Base-by-base conservation (phyloP, 2,797 vertebrate genomes). In the Gymnothorax reevesii region DNA sequence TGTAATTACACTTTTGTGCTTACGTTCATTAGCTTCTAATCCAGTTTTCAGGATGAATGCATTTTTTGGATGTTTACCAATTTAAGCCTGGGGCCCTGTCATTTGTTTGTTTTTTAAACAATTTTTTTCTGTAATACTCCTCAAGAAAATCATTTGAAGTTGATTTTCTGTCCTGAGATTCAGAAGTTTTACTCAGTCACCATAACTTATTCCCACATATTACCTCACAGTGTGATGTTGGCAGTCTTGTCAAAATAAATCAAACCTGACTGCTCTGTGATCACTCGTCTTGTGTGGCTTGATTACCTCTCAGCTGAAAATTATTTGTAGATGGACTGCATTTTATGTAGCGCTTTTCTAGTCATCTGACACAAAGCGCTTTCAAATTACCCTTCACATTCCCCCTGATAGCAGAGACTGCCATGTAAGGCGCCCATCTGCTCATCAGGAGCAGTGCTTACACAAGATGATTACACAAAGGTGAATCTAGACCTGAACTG, bases 91-190 rank as follows among this genome's bases (percentile, higher is more conserved):
- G 22, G 8, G 7, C n/a, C 22, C 25, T 66, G 22, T n/a, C 4
- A n/a, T 64, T 22, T 64, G 20, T 69, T 69, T 69, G 64, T n/a
- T 69, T 69, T 69, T 69, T 25, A 69, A 69, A 69, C n/a, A 59
- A 25, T 8, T 69, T n/a, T 2, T 69, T 64, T 64, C n/a, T 22
- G 62, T 17, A 69, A 69, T 69, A 7, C 13, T n/a, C 64, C 64
- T 69, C 22, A 69, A n/a, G 64, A 69, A n/a, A 69, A 69, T 69
- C n/a, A n/a, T 25, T 69, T 69, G n/a, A n/a, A 69, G n/a, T 69
- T 69, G 64, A 69, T 25, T 20, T 69, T n/a, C n/a, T 7, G 64
- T 69, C 64, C 6, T 69, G 64, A 25, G 25, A 25, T 25, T n/a
- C 0, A 69, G 64, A 69, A 64, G 20, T 64, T 64, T 20, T 64